phyloP scores from a whole-genome alignment of 1,140 invertebrate genomes.

The Nephotettix cincticeps region DNA sequence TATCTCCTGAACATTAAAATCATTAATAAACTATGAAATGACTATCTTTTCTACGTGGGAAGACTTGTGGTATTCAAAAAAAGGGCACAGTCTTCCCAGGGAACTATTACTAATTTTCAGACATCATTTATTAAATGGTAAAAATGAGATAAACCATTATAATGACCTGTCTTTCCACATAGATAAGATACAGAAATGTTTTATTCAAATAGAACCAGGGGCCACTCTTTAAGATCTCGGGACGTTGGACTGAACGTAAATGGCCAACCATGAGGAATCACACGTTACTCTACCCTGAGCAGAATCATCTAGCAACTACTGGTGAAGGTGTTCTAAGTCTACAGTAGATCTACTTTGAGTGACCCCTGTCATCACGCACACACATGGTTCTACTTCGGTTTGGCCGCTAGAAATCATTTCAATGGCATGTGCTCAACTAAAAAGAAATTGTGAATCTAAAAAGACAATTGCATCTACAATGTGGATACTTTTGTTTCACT shows the following conservation, averaged over 20 bases:
- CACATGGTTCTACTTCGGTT: conserved; percentile 10
- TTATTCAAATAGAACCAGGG: conserved; percentile 16
- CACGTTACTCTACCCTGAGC: background rate
- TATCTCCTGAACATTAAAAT: no score
- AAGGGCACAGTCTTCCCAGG: no score
- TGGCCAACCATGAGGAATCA: background rate
- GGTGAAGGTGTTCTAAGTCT: conserved; percentile 26
- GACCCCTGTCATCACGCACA: conserved; percentile 16
- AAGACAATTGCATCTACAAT: no score
- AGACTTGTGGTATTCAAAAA: no score
- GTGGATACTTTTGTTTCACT: no score
- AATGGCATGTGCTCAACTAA: no score
- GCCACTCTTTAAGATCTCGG: conserved; percentile 28
- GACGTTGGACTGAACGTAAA: conserved; percentile 6
- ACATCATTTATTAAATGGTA: no score
- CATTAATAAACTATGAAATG: no score
- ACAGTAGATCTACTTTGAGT: conserved; percentile 27
- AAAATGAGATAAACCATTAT: no score
- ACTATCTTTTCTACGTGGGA: no score
- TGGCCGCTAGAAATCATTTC: background rate
- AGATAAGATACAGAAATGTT: conserved; percentile 52
- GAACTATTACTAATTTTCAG: no score
- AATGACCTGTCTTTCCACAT: conserved; percentile 59
- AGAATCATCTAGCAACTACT: conserved; percentile 13
- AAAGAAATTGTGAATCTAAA: no score